These are phyloP conservation scores for Synanthedon vespiformis DNA, from an alignment of 2,888 invertebrate genomes.

Conservation along the genomic window DNA sequence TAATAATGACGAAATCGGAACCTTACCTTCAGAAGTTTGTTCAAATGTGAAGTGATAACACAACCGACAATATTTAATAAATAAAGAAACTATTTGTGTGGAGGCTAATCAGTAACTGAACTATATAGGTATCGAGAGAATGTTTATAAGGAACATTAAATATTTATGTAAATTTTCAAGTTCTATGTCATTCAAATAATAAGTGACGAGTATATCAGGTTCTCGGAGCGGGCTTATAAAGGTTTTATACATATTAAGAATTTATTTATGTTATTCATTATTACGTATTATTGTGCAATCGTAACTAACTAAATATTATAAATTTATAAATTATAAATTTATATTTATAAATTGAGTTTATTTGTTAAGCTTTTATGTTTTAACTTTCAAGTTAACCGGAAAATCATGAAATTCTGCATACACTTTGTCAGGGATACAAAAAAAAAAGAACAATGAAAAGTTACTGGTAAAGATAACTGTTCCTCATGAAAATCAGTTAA, in stretches of 20 bases:
- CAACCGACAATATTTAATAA: background rate
- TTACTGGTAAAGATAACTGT: no score
- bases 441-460: no score
- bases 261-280: background rate
- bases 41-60: background rate
- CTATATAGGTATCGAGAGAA: slow-evolving; percentile 27
- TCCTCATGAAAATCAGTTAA: no score
- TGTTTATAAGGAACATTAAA: slow-evolving; percentile 33
- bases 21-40: background rate
- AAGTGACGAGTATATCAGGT: slow-evolving; percentile 34
- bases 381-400: no score
- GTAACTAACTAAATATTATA: no score
- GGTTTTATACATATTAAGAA: background rate
- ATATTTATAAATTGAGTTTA: no score
- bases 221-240: slow-evolving; percentile 13
- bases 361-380: no score
- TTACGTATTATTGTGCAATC: background rate
- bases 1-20: no score
- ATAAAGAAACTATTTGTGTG: slow-evolving; percentile 4
- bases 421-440: no score
- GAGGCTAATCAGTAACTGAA: slow-evolving; percentile 27
- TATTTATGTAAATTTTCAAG: slow-evolving; percentile 56
- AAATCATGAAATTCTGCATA: no score
- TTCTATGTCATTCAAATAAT: slow-evolving; percentile 48
- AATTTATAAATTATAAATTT: no score